Conservation (phyloP, 2,888 invertebrate species). For the Stegana nigrithorax region DNA sequence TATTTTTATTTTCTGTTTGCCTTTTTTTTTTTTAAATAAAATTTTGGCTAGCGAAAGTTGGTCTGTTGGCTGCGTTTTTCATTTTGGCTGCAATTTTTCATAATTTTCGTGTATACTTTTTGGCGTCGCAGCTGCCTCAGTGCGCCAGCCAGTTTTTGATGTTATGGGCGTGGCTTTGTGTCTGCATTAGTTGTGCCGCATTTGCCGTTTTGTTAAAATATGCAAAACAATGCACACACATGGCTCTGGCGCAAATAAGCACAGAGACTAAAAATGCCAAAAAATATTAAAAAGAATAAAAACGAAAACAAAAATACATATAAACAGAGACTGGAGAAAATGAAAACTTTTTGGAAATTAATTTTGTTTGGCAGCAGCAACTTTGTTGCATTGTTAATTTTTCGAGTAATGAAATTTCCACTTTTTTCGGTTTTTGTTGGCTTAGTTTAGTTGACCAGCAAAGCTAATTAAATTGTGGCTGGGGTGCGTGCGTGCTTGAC, state of each 20-base stretch:
- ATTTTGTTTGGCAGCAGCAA: not conserved
- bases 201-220: constrained; percentile 52
- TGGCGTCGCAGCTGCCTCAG: not conserved
- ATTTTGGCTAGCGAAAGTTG: constrained; percentile 45
- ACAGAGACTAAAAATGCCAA: not conserved
- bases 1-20: not conserved
- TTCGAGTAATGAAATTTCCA: not conserved
- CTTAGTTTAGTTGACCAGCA: no score
- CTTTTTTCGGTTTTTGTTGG: no score
- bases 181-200: no score
- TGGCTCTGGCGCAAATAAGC: not conserved
- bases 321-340: not conserved
- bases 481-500: no score
- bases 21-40: not conserved
- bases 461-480: no score
- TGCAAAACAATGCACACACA: constrained; percentile 54
- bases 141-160: not conserved
- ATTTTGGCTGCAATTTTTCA: constrained; percentile 44
- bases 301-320: not conserved
- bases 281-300: not conserved
- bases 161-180: not conserved
- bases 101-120: constrained; percentile 29
- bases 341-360: constrained; percentile 9
- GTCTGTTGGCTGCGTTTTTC: constrained; percentile 51
- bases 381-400: not conserved